phyloP scores from a whole-genome alignment of 2,888 invertebrate species.

The Eremobia ochroleuca region DNA sequence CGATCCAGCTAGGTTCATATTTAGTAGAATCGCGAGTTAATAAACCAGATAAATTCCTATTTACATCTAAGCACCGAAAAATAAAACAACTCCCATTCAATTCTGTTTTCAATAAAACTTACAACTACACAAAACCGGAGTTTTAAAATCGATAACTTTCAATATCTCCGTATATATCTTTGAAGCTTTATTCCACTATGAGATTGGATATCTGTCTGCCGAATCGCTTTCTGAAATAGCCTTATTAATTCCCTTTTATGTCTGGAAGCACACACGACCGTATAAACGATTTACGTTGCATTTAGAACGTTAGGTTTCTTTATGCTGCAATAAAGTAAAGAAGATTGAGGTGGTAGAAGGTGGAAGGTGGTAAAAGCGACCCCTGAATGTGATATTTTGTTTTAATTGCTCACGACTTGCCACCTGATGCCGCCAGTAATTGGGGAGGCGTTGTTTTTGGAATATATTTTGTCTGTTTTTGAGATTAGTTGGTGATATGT shows the following conservation, averaged over 20 bases:
- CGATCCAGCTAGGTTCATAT: background rate
- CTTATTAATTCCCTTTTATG: slow-evolving; percentile 90
- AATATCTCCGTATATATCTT: slow-evolving; percentile 84
- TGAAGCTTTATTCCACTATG: slow-evolving; percentile 76
- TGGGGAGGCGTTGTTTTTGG: slow-evolving; percentile 67
- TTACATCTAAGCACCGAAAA: slow-evolving; percentile 42
- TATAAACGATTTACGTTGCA: slow-evolving; percentile 85
- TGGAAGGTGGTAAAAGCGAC: slow-evolving; percentile 69
- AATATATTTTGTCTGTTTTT: slow-evolving; percentile 31
- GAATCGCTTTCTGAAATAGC: slow-evolving; percentile 85
- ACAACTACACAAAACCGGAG: slow-evolving; percentile 74
- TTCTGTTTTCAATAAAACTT: slow-evolving; percentile 71
- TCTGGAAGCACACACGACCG: slow-evolving; percentile 80
- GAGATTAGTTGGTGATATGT: slow-evolving; percentile 30
- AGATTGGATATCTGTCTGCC: slow-evolving; percentile 81
- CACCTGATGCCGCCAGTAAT: slow-evolving; percentile 82
- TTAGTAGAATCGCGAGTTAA: slow-evolving; percentile 2
- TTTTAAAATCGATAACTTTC: slow-evolving; percentile 87
- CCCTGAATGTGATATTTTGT: slow-evolving; percentile 79
- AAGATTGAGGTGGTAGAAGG: slow-evolving; percentile 61
- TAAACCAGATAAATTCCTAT: slow-evolving; percentile 52
- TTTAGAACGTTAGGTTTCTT: slow-evolving; percentile 88
- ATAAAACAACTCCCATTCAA: slow-evolving; percentile 67
- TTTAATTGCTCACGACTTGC: slow-evolving; percentile 83
- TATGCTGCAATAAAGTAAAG: slow-evolving; percentile 87